Conservation (phyloP, 2,113 vertebrate species). For the Pteropus alecto region DNA sequence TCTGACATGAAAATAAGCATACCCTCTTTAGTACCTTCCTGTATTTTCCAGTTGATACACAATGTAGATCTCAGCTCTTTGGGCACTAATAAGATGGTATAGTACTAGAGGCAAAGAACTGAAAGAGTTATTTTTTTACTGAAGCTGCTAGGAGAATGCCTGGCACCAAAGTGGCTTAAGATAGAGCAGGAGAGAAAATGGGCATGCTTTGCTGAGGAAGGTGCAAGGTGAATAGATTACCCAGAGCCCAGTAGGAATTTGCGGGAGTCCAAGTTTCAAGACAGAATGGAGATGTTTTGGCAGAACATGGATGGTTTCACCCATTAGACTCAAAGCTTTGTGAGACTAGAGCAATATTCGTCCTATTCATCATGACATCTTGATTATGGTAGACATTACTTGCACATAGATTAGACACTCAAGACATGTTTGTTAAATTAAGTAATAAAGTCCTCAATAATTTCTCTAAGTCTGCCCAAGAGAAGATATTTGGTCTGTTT, state of each 20-base stretch:
- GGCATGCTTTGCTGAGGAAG: neutral
- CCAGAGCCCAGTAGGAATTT: neutral
- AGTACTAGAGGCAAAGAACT: neutral
- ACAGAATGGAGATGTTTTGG: neutral
- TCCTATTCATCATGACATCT: neutral
- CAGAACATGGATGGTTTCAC: no score
- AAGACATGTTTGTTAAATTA: neutral
- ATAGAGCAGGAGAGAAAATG: neutral
- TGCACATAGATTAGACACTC: neutral
- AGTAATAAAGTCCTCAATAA: neutral
- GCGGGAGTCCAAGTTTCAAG: neutral
- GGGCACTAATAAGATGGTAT: neutral
- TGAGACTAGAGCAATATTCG: neutral
- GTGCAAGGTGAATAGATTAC: neutral
- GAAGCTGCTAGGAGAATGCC: neutral
- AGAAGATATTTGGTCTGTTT: neutral
- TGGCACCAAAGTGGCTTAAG: neutral
- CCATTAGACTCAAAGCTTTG: neutral
- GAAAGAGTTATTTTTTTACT: neutral
- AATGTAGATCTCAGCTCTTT: neutral
- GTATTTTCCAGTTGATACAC: neutral
- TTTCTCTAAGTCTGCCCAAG: neutral
- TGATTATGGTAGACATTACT: neutral
- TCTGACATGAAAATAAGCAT: neutral
- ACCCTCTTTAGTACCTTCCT: neutral